A percentile compares a stretch with the other conserved stretches of the same genome.
Conservation (phyloP, 2,797 vertebrate species). For the Novumbra hubbsi region DNA sequence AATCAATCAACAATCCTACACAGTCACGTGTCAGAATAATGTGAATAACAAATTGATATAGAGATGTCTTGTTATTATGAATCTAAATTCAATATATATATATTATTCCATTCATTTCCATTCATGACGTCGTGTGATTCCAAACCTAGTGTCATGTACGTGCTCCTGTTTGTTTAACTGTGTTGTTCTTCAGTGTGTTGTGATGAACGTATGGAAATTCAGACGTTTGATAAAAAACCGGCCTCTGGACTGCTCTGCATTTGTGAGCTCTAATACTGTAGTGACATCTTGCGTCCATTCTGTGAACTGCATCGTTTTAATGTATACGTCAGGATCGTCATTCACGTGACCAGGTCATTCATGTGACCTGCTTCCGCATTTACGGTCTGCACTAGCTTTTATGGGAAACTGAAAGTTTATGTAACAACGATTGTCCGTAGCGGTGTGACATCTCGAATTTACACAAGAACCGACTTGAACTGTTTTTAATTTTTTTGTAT, state of each 20-base stretch:
- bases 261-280: background rate
- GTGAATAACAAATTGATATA: background rate
- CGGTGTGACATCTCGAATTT: background rate
- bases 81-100: background rate
- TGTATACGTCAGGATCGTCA: background rate
- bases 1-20: background rate
- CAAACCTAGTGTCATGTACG: no score
- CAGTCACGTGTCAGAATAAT: background rate
- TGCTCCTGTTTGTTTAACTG: background rate
- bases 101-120: background rate
- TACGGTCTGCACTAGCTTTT: background rate
- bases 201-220: background rate
- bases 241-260: background rate
- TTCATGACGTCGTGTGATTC: no score
- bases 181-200: background rate
- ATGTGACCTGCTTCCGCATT: background rate
- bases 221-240: background rate
- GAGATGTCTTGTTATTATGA: background rate
- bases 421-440: background rate
- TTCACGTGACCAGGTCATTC: no score
- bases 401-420: background rate
- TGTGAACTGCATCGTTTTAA: background rate
- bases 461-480: background rate
- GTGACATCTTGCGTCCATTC: background rate
- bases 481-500: conserved; percentile 12